These are phyloP conservation scores for Platalea minor DNA, from an alignment of 2,797 vertebrate species.

Conservation along the genomic window DNA sequence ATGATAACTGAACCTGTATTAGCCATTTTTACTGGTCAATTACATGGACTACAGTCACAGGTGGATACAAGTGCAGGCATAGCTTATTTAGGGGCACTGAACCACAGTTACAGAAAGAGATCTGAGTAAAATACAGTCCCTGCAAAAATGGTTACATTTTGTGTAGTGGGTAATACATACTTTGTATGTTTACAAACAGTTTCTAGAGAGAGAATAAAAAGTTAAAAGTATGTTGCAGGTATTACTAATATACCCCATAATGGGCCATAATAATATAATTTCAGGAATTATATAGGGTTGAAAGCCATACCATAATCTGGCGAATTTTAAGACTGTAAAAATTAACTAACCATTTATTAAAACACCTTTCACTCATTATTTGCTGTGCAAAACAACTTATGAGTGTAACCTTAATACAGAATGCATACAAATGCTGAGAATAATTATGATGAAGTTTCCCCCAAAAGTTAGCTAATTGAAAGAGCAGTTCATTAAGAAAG, in stretches of 20 bases:
- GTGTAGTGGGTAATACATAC: neutral
- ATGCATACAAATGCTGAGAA: neutral
- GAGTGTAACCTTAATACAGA: neutral
- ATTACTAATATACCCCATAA: neutral
- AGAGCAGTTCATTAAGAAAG: neutral
- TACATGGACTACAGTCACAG: neutral
- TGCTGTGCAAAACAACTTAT: neutral
- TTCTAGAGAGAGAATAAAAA: neutral
- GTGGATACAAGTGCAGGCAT: neutral
- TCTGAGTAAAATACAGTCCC: neutral
- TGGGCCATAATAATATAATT: neutral
- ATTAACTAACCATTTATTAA: neutral
- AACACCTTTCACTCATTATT: neutral
- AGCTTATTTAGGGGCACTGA: neutral
- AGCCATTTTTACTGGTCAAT: neutral
- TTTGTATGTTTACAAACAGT: neutral
- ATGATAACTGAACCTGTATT: neutral
- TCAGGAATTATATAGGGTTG: neutral
- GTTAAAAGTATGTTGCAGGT: neutral
- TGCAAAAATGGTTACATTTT: neutral
- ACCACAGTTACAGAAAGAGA: neutral
- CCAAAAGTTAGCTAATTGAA: neutral
- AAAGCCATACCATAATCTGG: neutral
- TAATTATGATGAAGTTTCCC: neutral
- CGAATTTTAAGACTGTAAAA: neutral